Percentiles rank a stretch among this genome's conserved stretches.
phyloP scores from a whole-genome alignment of 2,113 vertebrate genomes.

The Ancistrus triradiatus region DNA sequence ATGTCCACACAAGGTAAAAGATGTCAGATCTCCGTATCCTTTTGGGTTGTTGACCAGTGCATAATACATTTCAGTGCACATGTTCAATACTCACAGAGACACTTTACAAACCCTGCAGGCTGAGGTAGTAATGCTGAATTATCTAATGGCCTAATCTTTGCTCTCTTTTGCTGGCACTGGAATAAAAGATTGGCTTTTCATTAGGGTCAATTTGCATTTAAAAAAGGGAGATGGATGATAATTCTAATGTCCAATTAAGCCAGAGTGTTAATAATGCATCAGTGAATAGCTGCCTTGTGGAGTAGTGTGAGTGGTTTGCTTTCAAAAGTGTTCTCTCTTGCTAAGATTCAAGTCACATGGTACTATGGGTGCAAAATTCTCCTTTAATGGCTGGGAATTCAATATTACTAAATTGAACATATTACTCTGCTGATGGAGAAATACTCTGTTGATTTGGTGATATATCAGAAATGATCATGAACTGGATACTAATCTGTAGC shows the following conservation, averaged over 20 bases:
- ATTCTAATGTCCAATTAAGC: slow-evolving; percentile 49
- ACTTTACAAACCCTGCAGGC: slow-evolving; percentile 21
- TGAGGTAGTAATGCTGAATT: slow-evolving; percentile 36
- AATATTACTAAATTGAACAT: too few species aligned
- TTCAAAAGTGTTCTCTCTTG: slow-evolving; percentile 17
- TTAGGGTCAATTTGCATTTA: slow-evolving; percentile 51
- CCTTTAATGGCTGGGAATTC: slow-evolving; percentile 31
- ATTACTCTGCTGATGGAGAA: slow-evolving; percentile 29
- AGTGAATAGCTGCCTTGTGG: slow-evolving; percentile 28
- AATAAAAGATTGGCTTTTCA: slow-evolving; percentile 48
- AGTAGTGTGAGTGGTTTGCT: background rate
- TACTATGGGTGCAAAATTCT: slow-evolving; percentile 14
- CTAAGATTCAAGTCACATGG: slow-evolving; percentile 9
- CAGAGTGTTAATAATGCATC: slow-evolving; percentile 49
- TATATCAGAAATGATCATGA: slow-evolving; percentile 25
- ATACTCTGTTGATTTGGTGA: slow-evolving; percentile 8
- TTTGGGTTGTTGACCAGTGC: too few species aligned
- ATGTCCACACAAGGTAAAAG: too few species aligned
- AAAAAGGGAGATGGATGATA: slow-evolving; percentile 49
- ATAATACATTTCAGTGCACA: too few species aligned
- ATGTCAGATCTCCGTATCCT: too few species aligned
- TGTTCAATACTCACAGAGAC: too few species aligned
- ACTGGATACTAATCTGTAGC: slow-evolving; percentile 19
- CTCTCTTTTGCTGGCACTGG: slow-evolving; percentile 22
- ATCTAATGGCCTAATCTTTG: slow-evolving; percentile 32